These are phyloP conservation scores for Turritopsis dohrnii DNA, from an alignment of 30 jellyfish, hydroid and myxozoan genomes.

Conservation along the genomic window DNA sequence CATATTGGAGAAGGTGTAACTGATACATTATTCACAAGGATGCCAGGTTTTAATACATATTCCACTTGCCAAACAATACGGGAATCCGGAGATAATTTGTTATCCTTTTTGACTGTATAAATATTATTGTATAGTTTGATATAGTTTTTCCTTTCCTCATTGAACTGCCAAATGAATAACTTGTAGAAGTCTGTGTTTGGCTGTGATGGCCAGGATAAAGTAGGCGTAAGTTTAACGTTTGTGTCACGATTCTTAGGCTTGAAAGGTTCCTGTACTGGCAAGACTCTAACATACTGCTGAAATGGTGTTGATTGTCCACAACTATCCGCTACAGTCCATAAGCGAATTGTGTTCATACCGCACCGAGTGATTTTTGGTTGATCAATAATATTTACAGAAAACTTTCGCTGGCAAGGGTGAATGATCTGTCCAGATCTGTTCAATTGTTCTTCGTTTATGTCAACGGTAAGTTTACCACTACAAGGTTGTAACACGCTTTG, in stretches of 20 bases:
- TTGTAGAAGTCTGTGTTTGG: constrained; percentile 7
- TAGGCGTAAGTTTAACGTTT: constrained; percentile 3
- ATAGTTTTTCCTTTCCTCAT: not conserved
- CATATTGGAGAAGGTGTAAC: constrained; percentile 25
- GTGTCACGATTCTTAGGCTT: constrained; percentile 13
- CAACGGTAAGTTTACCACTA: not conserved
- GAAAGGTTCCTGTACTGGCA: constrained; percentile 19
- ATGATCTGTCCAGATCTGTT: not conserved
- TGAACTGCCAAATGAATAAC: constrained; percentile 23
- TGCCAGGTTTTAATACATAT: not conserved
- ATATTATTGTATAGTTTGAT: no score
- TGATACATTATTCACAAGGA: constrained; percentile 6
- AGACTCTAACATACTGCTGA: not conserved
- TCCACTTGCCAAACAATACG: constrained; percentile 28
- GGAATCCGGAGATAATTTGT: not conserved
- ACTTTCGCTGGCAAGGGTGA: constrained; percentile 18
- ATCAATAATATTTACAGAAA: not conserved
- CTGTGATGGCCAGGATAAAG: constrained; percentile 16
- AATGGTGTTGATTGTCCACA: constrained; percentile 27
- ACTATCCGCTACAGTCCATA: constrained; percentile 11
- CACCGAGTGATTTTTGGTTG: not conserved
- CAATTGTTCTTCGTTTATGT: not conserved
- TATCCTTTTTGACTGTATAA: not conserved
- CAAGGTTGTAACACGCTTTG: not conserved
- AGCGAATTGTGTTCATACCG: not conserved